Evolutionary conservation across 1,140 invertebrate genomes (phyloP), one percentile per base, ranked within the genome.

Genomic region (Nomia melanderi): DNA sequence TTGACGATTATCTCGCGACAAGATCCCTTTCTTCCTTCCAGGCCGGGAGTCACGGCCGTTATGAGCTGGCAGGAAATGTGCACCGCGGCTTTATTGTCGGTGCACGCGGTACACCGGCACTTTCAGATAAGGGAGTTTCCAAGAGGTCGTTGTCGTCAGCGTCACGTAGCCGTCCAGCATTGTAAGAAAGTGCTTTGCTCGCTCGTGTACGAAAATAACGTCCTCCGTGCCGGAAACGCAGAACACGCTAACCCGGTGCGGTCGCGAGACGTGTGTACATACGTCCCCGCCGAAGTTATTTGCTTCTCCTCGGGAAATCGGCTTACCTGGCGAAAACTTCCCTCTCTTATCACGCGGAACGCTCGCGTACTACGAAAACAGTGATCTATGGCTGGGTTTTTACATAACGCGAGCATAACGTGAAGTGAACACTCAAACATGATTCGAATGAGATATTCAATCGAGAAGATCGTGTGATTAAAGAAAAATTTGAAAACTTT

Each of bases 101-200:
- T 50, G 53, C 64, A 57, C 50, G 31, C 59, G 59, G 64, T 29
- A 63, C 64, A 76, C 60, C 31, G 41, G 64, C 59, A 65, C 59
- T 82, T 70, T 60, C 78, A 80, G 80, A 80, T 82, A 82, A 82
- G 60, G 60, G 78, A 80, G 65, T 71, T 80, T 71, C 72, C 66
- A 76, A 41, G 65, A 82, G 66, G 53, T 82, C 72, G 69, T 81
- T 79, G 69, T 59, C 79, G 59, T 39, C 64, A 44, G 69, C 47
- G 53, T 82, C 79, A 77, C 78, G 72, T 75, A 54, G 20, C 31
- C 41, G 36, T 29, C n/a, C 56, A 25, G 50, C 69, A 71, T 71
- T 71, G 69, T 82, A 77, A 77, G 80, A 72, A 77, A 80, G 53
- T 65, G 27, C 70, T 57, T 12, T 65, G 60, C 77, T 72, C 62